Percentiles rank a stretch among this genome's conserved stretches.
phyloP scores from a whole-genome alignment of 2,888 invertebrate genomes.

The Andrena camellia region DNA sequence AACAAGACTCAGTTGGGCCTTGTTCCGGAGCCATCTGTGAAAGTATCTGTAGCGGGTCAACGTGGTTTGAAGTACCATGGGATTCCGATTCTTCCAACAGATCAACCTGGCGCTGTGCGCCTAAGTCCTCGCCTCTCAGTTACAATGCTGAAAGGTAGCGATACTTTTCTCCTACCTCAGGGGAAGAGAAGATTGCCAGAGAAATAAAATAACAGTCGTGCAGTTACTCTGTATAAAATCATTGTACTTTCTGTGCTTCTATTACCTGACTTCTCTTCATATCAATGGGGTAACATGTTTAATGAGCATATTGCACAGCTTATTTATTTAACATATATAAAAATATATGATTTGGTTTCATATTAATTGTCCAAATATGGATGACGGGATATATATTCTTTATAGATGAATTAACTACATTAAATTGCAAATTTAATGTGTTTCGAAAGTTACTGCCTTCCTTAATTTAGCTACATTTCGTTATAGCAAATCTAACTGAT shows the following conservation, averaged over 20 bases:
- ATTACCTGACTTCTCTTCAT: conserved; percentile 29
- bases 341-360: conserved; percentile 7
- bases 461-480: neutral
- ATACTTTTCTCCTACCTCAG: conserved; percentile 62
- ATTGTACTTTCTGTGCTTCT: conserved; percentile 54
- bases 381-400: conserved; percentile 19
- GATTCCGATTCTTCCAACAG: conserved; percentile 80
- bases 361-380: conserved; percentile 1
- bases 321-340: conserved; percentile 28
- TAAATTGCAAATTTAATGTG: neutral
- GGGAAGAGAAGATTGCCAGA: conserved; percentile 60
- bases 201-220: conserved; percentile 50
- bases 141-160: conserved; percentile 79
- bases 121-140: conserved; percentile 80
- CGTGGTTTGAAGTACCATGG: conserved; percentile 80
- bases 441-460: neutral
- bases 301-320: conserved; percentile 42
- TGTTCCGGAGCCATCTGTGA: conserved; percentile 77
- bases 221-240: conserved; percentile 54
- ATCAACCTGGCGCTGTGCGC: conserved; percentile 80
- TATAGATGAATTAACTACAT: neutral
- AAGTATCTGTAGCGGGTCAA: conserved; percentile 77
- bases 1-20: conserved; percentile 77
- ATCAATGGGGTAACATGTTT: conserved; percentile 32
- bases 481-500: conserved; percentile 25